Evolutionary conservation across 2,797 vertebrate species (phyloP).

Genomic region (Anguilla megastoma): DNA sequence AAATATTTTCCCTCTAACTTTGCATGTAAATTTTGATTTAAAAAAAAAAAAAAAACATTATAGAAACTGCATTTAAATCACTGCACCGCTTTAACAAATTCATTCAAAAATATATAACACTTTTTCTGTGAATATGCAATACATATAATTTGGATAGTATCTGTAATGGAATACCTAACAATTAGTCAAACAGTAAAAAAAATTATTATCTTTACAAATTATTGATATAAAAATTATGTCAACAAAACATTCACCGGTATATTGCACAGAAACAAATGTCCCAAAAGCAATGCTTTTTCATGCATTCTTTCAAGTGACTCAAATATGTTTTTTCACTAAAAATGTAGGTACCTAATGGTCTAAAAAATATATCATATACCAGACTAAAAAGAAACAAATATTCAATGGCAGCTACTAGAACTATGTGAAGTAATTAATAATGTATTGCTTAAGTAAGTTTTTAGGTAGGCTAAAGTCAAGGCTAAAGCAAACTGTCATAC

Average conservation of each 20-base stretch:
- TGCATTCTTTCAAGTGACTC: no score
- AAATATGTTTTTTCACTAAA: no score
- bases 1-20: slow-evolving; percentile 3
- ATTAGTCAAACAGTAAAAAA: neutral
- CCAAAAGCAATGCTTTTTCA: neutral
- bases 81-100: neutral
- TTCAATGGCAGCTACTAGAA: no score
- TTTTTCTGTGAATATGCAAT: slow-evolving; percentile 11
- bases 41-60: slow-evolving; percentile 1
- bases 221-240: neutral
- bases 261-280: neutral
- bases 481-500: no score
- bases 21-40: neutral
- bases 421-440: no score
- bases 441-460: no score
- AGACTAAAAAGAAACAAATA: no score
- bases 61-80: slow-evolving; percentile 12
- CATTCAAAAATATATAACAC: neutral
- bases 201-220: neutral
- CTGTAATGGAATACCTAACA: neutral
- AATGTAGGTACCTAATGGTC: no score
- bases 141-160: slow-evolving; percentile 43
- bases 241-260: neutral
- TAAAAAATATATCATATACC: no score
- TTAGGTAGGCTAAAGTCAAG: no score